Evolutionary conservation across 2,888 invertebrate genomes (phyloP), one percentile per base, ranked within the genome.

Genomic region (Sinopyrophorus schimmeli): DNA sequence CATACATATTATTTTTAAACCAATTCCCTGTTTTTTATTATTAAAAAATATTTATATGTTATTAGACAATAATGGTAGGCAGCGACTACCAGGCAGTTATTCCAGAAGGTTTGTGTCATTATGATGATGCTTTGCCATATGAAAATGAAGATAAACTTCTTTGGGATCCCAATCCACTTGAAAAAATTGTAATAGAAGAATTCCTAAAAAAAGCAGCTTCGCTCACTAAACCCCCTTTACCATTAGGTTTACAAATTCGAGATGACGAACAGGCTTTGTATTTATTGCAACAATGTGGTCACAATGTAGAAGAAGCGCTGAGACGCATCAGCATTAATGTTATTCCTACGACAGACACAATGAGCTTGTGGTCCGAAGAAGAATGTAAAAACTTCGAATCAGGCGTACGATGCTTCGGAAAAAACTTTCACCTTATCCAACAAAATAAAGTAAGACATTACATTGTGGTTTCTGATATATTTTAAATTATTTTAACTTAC

Each of bases 311-410:
- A 48, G 95, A 96, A 75, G 96, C 96, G 0, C 72, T 95, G 40
- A 76, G 94, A 48, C 78, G 94, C 39, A 82, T 87, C 46, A 80
- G 87, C 32, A 82, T 91, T 68, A 86, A 87, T 58, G 65, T 70
- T 5, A 68, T 78, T 3, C 77, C 80, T 7, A 81, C 82, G 10
- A 79, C 83, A 1, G 88, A 89, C 63, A 83, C 86, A 0, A 84
- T 87, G 78, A 91, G 89, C 63, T 78, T 91, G 2, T 98, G 97
- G 96, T 94, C 95, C 1, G 96, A 97, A 71, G 95, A 96, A 66
- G 98, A 99, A 70, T 95, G 95, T 73, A 82, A 91, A 43, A 92
- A 93, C 72, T 99, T 99, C 75, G 98, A 99, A 78, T 89, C 89
- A 66, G 98, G 97, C 23, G 81, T 99, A 5, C 83, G 93, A 67